A percentile compares a stretch with the other conserved stretches of the same genome.
These are phyloP conservation scores for Botia almorhae DNA, from an alignment of 2,797 vertebrate species.

Conservation along the genomic window DNA sequence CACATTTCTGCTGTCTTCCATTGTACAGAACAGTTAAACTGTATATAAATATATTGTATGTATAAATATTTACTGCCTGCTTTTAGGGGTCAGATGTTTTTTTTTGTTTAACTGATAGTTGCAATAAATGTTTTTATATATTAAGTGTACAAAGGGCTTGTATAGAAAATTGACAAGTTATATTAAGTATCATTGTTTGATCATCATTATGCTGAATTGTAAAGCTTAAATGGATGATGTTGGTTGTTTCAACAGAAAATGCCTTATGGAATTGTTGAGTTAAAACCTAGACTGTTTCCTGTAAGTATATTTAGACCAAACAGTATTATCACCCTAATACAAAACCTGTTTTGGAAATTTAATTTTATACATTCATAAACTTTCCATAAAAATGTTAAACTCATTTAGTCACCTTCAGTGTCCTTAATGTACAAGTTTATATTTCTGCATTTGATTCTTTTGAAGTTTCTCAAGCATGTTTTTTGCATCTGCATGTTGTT, in stretches of 20 bases:
- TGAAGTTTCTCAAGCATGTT: not conserved
- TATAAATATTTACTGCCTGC: no score
- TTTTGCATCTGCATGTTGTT: slow-evolving; percentile 51
- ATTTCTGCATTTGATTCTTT: not conserved
- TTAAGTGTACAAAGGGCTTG: not conserved
- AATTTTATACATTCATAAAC: not conserved
- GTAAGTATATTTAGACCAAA: slow-evolving; percentile 77
- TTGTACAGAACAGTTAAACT: no score
- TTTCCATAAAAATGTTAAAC: not conserved
- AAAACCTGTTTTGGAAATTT: not conserved
- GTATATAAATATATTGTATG: no score
- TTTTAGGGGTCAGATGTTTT: not conserved
- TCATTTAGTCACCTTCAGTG: no score
- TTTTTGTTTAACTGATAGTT: no score
- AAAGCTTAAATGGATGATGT: not conserved
- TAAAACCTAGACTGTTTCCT: slow-evolving; percentile 83
- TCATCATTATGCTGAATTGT: not conserved
- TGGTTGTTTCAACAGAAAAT: slow-evolving; percentile 73
- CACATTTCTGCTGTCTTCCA: no score
- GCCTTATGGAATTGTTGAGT: slow-evolving; percentile 79
- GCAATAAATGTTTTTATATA: not conserved
- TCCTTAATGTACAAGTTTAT: not conserved
- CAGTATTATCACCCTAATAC: not conserved
- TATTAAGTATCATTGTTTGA: not conserved
- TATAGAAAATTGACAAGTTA: not conserved